A percentile compares a stretch with the other conserved stretches of the same genome.
Conservation (phyloP, 2,113 vertebrate species). For the Anser brachyrhynchus region DNA sequence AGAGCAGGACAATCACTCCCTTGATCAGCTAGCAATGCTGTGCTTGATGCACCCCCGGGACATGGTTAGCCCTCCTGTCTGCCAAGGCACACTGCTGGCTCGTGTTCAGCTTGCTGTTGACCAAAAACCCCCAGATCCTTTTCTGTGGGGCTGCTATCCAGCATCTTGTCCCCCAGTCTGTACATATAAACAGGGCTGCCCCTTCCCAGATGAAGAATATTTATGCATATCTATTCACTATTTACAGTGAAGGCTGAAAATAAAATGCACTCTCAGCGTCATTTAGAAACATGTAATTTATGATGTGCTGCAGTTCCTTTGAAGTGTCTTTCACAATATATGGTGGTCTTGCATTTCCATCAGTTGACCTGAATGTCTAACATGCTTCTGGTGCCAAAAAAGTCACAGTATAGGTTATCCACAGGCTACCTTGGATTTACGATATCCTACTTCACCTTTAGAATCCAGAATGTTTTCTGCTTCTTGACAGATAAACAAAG, state of each 20-base stretch:
- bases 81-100: no score
- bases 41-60: no score
- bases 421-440: background rate
- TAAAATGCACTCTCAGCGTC: background rate
- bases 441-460: background rate
- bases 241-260: background rate
- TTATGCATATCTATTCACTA: background rate
- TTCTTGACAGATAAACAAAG: background rate
- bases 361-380: background rate
- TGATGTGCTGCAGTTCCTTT: background rate
- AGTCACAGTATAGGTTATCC: background rate
- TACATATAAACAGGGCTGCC: no score
- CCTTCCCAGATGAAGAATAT: background rate
- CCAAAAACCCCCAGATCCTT: no score
- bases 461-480: background rate
- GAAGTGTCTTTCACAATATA: background rate
- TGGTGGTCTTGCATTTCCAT: background rate
- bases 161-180: no score
- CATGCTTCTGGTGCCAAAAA: background rate
- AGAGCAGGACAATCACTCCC: no score
- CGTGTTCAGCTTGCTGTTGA: no score
- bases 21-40: no score
- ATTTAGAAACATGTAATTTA: conserved; percentile 19
- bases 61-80: no score
- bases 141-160: no score